A percentile compares a stretch with the other conserved stretches of the same genome.
Evolutionary conservation across 1,140 invertebrate species (phyloP).

Genomic region (Leptoteleia sp.): DNA sequence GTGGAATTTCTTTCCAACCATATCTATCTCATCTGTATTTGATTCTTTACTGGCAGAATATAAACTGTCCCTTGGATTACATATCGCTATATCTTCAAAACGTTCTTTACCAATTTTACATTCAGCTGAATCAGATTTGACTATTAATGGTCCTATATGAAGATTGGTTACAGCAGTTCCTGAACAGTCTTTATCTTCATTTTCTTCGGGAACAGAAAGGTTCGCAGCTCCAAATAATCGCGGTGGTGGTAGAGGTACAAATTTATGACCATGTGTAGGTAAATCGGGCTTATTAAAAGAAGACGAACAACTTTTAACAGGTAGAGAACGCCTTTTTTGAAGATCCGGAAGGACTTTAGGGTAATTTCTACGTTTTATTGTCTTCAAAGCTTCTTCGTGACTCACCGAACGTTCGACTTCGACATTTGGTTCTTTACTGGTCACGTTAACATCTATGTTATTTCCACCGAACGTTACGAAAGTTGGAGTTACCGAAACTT

Average conservation of each 20-base stretch:
- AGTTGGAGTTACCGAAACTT: conserved; percentile 57
- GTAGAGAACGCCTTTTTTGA: conserved; percentile 77
- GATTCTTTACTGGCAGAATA: conserved; percentile 13
- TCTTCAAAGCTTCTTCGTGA: conserved; percentile 86
- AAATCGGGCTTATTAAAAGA: conserved; percentile 18
- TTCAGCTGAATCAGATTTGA: conserved; percentile 64
- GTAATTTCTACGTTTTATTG: conserved; percentile 88
- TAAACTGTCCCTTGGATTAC: conserved; percentile 8
- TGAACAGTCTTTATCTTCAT: conserved; percentile 17
- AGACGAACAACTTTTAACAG: conserved; percentile 69
- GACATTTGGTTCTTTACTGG: conserved; percentile 80
- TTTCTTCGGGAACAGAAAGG: conserved; percentile 57
- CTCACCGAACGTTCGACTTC: conserved; percentile 78
- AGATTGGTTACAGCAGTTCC: conserved; percentile 72
- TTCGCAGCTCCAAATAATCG: conserved; percentile 69
- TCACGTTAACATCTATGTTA: conserved; percentile 85
- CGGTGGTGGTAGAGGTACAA: conserved; percentile 74
- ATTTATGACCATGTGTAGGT: conserved; percentile 4
- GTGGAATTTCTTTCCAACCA: conserved; percentile 1
- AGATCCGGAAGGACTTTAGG: conserved; percentile 90
- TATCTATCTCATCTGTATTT: not conserved
- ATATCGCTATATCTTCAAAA: not conserved
- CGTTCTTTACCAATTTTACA: conserved; percentile 33
- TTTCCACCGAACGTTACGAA: conserved; percentile 78
- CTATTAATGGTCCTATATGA: conserved; percentile 74